Conservation (phyloP, 2,888 invertebrate species). For the Pheosia gnoma region DNA sequence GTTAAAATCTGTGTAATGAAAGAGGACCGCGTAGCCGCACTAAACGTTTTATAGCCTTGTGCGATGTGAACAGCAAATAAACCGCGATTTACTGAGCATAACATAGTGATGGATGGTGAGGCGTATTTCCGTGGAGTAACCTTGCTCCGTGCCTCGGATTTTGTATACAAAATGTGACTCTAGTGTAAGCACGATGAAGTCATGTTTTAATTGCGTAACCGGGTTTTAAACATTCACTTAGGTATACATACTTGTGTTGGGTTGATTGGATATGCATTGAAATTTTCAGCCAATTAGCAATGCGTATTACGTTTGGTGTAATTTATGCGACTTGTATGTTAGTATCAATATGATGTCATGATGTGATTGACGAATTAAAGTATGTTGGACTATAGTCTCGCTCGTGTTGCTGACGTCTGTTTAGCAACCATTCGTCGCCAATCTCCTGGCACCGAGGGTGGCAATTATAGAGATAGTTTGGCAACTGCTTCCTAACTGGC, state of each 20-base stretch:
- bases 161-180: constrained; percentile 5
- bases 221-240: neutral
- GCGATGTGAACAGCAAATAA: constrained; percentile 18
- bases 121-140: constrained; percentile 12
- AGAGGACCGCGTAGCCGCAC: neutral
- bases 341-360: too few relatives aligned
- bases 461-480: constrained; percentile 4
- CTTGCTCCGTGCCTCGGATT: constrained; percentile 25
- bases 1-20: too few relatives aligned
- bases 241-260: neutral
- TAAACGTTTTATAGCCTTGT: constrained; percentile 12
- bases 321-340: too few relatives aligned
- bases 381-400: neutral
- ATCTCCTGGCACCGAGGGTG: neutral
- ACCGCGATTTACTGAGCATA: constrained; percentile 24
- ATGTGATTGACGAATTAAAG: too few relatives aligned
- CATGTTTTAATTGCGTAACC: constrained; percentile 17
- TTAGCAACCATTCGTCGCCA: neutral
- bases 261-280: neutral
- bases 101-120: constrained; percentile 21
- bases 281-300: too few relatives aligned
- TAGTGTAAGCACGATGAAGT: constrained; percentile 23
- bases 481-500: neutral
- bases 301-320: too few relatives aligned
- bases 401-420: neutral